phyloP scores from a whole-genome alignment of 1,140 invertebrate genomes.

The Drosophila kepulauana region DNA sequence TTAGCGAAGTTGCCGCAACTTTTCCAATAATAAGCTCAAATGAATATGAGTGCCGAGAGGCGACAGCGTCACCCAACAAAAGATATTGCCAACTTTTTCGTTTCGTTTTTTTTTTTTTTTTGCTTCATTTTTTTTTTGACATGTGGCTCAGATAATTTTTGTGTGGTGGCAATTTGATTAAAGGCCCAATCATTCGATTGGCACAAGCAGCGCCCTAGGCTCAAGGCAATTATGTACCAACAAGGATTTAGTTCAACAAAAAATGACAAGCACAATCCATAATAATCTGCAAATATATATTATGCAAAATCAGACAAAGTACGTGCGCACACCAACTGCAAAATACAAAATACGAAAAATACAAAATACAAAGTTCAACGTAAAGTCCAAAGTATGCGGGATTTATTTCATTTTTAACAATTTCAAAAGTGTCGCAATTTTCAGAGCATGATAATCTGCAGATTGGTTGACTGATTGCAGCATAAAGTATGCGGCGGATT shows the following conservation, averaged over 20 bases:
- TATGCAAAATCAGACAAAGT: conserved; percentile 14
- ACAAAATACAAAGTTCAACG: conserved; percentile 2
- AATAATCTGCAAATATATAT: conserved; percentile 21
- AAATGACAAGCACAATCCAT: conserved; percentile 31
- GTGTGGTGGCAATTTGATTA: conserved; percentile 51
- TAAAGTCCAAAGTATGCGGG: not conserved
- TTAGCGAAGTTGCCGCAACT: conserved; percentile 70
- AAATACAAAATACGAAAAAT: not conserved
- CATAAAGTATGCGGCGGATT: not conserved
- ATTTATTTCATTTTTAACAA: conserved; percentile 14
- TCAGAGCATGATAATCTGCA: not conserved
- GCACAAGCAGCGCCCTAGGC: conserved; percentile 5
- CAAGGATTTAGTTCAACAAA: conserved; percentile 28
- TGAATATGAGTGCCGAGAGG: conserved; percentile 60
- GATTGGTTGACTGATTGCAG: not conserved
- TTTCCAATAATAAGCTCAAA: conserved; percentile 83
- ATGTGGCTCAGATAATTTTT: conserved; percentile 54
- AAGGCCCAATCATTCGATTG: conserved; percentile 35
- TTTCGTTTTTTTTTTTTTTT: conserved; percentile 12
- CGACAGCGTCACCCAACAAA: conserved; percentile 30
- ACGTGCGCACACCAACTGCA: not conserved
- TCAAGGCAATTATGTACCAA: conserved; percentile 34
- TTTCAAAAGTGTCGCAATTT: conserved; percentile 1
- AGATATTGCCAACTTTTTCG: conserved; percentile 44
- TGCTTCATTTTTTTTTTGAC: conserved; percentile 38